Conservation (phyloP, 1,140 invertebrate genomes). For the Drosophila lowei region DNA sequence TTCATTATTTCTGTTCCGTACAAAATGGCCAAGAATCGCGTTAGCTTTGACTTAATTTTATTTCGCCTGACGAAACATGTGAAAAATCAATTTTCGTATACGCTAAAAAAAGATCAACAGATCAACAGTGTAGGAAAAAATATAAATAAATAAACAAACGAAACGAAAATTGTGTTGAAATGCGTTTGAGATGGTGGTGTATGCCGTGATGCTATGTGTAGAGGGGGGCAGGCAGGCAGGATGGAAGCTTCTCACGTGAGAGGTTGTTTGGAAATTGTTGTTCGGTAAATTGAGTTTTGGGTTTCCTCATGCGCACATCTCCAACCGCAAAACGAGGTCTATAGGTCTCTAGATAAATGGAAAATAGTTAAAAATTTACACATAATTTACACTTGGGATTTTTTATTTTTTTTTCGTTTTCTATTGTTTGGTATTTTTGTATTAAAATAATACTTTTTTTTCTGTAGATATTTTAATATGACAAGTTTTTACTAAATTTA, state of each 20-base stretch:
- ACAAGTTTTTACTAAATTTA: too few relatives aligned
- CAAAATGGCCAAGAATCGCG: slow-evolving; percentile 40
- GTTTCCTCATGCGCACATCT: background rate
- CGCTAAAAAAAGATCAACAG: slow-evolving; percentile 46
- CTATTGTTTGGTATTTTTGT: background rate
- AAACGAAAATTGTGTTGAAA: slow-evolving; percentile 31
- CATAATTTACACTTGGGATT: background rate
- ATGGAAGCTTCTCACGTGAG: slow-evolving; percentile 41
- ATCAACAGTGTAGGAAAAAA: slow-evolving; percentile 7
- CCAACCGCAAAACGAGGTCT: slow-evolving; percentile 3
- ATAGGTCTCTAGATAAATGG: slow-evolving; percentile 14
- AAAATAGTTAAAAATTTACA: slow-evolving; percentile 27
- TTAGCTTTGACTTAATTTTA: slow-evolving; percentile 39
- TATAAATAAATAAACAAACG: slow-evolving; percentile 10
- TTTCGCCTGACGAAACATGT: slow-evolving; percentile 66
- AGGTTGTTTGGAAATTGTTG: slow-evolving; percentile 6
- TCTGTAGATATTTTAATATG: too few relatives aligned
- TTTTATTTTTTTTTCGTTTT: background rate
- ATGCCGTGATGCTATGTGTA: too few relatives aligned
- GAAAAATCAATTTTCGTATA: slow-evolving; percentile 67
- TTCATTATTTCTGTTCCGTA: slow-evolving; percentile 24
- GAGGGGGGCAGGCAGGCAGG: too few relatives aligned
- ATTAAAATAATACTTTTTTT: background rate
- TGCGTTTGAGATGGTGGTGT: slow-evolving; percentile 12
- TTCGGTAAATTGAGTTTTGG: background rate